Conservation (phyloP, 92 coral and sea anemone genomes). For the Diadumene lineata region DNA sequence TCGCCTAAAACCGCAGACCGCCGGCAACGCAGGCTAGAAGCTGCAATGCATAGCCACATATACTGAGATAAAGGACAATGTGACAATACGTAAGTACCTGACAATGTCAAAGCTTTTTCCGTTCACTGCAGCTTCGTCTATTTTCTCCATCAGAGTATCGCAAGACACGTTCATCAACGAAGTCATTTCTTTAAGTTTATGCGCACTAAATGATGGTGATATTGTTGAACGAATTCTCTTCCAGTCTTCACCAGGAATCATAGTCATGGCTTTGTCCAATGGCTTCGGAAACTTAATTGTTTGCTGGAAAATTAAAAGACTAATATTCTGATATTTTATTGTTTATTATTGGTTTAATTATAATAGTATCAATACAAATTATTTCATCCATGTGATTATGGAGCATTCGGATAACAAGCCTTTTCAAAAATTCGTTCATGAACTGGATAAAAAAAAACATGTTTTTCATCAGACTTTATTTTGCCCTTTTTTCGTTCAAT, state of each 20-base stretch:
- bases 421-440: neutral
- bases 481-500: neutral
- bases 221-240: slow-evolving; percentile 34
- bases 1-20: too few relatives aligned
- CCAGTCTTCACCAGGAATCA: slow-evolving; percentile 32
- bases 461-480: neutral
- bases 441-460: neutral
- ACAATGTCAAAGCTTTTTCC: slow-evolving; percentile 25
- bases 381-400: neutral
- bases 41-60: too few relatives aligned
- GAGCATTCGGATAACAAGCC: neutral
- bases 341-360: neutral
- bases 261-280: slow-evolving; percentile 9
- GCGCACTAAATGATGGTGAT: slow-evolving; percentile 39
- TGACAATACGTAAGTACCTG: too few relatives aligned
- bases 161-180: slow-evolving; percentile 30
- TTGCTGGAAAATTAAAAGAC: neutral
- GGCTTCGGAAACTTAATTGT: slow-evolving; percentile 26
- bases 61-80: too few relatives aligned
- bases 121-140: slow-evolving; percentile 13
- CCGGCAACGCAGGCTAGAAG: too few relatives aligned
- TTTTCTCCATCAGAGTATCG: slow-evolving; percentile 25
- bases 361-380: neutral
- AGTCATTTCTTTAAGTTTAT: slow-evolving; percentile 39
- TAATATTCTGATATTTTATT: neutral